Evolutionary conservation across 2,797 vertebrate species (phyloP).

Genomic region (Catostomus latipinnis): DNA sequence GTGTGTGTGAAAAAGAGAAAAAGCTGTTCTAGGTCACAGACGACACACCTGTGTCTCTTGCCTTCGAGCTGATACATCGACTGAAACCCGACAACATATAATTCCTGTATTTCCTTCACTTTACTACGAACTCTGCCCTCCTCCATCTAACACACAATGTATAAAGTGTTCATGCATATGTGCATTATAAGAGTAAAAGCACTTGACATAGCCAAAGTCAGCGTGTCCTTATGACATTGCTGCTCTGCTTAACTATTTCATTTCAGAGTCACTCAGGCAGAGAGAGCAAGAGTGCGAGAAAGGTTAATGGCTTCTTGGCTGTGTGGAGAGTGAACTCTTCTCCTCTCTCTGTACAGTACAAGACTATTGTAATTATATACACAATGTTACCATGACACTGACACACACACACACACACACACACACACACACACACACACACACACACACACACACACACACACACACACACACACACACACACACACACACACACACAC

Average conservation of each 20-base stretch:
- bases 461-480: conserved; percentile 12
- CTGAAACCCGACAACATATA: conserved; percentile 59
- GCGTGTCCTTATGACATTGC: conserved; percentile 47
- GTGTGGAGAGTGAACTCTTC: conserved; percentile 33
- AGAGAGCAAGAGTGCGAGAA: conserved; percentile 26
- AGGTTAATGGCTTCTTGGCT: conserved; percentile 37
- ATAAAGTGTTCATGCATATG: conserved; percentile 10
- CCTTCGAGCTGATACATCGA: conserved; percentile 46
- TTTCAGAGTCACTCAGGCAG: conserved; percentile 44
- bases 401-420: conserved; percentile 6
- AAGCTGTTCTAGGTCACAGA: conserved; percentile 72
- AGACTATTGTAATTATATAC: conserved; percentile 51
- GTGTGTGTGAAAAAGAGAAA: conserved; percentile 24
- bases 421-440: background rate
- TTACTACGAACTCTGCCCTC: background rate
- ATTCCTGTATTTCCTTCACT: conserved; percentile 40
- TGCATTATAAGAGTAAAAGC: conserved; percentile 49
- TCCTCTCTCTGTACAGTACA: conserved; percentile 41
- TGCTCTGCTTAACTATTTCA: conserved; percentile 54
- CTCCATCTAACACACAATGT: background rate
- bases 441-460: conserved; percentile 1
- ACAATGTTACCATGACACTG: conserved; percentile 43
- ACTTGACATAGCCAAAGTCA: conserved; percentile 58
- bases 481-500: conserved; percentile 1
- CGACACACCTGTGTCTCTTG: conserved; percentile 73